Evolutionary conservation across 2,888 invertebrate genomes (phyloP).

Genomic region (Thera obeliscata): DNA sequence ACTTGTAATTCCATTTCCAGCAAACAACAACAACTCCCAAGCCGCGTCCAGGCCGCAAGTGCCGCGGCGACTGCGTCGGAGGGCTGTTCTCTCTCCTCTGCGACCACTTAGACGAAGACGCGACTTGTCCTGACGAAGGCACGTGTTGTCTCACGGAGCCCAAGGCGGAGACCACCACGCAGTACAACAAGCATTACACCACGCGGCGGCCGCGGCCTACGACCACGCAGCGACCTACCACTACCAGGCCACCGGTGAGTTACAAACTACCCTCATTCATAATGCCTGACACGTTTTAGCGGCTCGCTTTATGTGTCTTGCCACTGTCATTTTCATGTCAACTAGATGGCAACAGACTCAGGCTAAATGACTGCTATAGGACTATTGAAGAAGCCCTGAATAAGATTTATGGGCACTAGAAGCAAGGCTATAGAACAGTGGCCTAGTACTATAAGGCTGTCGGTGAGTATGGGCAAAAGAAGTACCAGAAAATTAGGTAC

Average conservation of each 20-base stretch:
- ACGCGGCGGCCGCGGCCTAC: constrained; percentile 63
- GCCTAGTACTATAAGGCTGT: constrained; percentile 69
- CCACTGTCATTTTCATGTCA: too few species aligned
- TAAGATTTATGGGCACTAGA: too few species aligned
- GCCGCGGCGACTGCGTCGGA: constrained; percentile 92
- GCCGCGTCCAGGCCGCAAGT: constrained; percentile 81
- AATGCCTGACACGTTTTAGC: too few species aligned
- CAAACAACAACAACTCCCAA: constrained; percentile 63
- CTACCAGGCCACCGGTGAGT: constrained; percentile 69
- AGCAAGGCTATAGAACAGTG: constrained; percentile 37
- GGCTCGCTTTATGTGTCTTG: too few species aligned
- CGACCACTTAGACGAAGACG: constrained; percentile 92
- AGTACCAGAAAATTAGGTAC: not conserved
- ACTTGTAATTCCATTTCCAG: constrained; percentile 46
- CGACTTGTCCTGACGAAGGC: constrained; percentile 89
- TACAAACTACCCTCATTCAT: not conserved
- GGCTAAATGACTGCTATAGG: too few species aligned
- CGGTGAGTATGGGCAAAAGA: constrained; percentile 50
- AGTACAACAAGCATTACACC: constrained; percentile 27
- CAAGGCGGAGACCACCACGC: constrained; percentile 78
- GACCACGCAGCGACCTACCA: constrained; percentile 62
- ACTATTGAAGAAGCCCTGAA: too few species aligned
- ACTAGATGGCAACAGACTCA: too few species aligned
- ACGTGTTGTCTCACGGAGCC: constrained; percentile 90
- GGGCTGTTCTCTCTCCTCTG: constrained; percentile 93